Evolutionary conservation across 2,888 invertebrate genomes (phyloP).

Genomic region (Gerris lacustris): DNA sequence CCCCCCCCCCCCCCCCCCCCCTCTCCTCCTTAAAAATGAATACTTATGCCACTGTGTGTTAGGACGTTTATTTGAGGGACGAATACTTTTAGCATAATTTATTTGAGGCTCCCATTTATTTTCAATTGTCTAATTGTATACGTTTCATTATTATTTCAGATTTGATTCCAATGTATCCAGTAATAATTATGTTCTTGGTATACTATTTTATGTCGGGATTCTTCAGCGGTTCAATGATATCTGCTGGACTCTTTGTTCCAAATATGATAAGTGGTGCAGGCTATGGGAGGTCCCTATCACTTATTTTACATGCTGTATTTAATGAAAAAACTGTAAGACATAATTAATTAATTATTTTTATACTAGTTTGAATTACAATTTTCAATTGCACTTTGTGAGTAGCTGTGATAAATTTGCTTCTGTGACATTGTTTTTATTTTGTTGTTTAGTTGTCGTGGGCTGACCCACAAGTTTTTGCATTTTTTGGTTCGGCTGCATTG

Average conservation of each 20-base stretch:
- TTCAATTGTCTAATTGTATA: constrained; percentile 30
- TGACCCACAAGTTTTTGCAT: constrained; percentile 45
- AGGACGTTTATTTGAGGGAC: too few species aligned
- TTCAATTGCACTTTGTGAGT: too few species aligned
- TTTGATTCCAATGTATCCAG: constrained; percentile 4
- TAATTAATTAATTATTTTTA: too few species aligned
- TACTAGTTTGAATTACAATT: too few species aligned
- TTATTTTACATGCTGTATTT: constrained; percentile 34
- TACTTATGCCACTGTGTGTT: too few species aligned
- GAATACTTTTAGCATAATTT: neutral
- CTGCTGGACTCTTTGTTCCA: constrained; percentile 51
- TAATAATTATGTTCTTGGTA: constrained; percentile 38
- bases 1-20: too few species aligned
- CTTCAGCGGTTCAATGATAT: constrained; percentile 48
- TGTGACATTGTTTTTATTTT: neutral
- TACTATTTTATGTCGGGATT: constrained; percentile 46
- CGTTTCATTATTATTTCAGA: neutral
- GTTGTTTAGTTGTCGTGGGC: constrained; percentile 33
- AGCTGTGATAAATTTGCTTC: too few species aligned
- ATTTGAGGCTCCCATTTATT: constrained; percentile 20
- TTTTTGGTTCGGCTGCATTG: constrained; percentile 49
- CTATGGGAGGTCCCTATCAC: constrained; percentile 47
- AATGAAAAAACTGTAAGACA: constrained; percentile 24
- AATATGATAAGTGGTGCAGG: constrained; percentile 47
- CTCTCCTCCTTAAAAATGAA: too few species aligned